These are phyloP conservation scores for Drosophila saltans DNA, from an alignment of 1,140 invertebrate genomes.

Conservation along the genomic window DNA sequence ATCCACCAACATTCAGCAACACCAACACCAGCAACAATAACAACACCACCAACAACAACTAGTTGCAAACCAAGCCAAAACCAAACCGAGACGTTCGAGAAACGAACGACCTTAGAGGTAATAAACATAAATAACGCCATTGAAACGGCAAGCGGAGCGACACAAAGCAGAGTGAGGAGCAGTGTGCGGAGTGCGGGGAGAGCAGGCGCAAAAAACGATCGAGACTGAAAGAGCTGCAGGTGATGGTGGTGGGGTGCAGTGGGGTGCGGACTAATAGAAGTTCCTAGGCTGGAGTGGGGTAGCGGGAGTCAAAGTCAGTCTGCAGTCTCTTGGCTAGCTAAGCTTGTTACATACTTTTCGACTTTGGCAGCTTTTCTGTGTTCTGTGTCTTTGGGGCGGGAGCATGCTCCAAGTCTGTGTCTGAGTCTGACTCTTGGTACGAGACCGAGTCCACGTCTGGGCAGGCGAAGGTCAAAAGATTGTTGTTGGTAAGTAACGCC, in stretches of 20 bases:
- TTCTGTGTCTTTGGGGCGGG: conserved; percentile 1
- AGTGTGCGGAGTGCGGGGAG: conserved; percentile 29
- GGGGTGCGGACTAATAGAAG: background rate
- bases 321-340: conserved; percentile 15
- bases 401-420: background rate
- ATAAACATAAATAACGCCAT: conserved; percentile 83
- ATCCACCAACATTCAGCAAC: conserved; percentile 43
- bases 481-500: conserved; percentile 56
- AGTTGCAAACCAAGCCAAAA: conserved; percentile 52
- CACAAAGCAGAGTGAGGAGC: conserved; percentile 44
- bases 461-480: conserved; percentile 79
- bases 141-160: conserved; percentile 73
- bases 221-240: conserved; percentile 20
- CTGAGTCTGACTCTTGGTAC: conserved; percentile 25
- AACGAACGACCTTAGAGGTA: conserved; percentile 83
- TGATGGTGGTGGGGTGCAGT: background rate
- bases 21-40: background rate
- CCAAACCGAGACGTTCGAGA: conserved; percentile 50
- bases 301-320: conserved; percentile 26
- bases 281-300: background rate
- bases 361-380: conserved; percentile 3
- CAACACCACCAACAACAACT: conserved; percentile 43
- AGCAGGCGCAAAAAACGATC: conserved; percentile 9
- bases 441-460: background rate
- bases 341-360: conserved; percentile 9